A percentile compares a stretch with the other conserved stretches of the same genome.
Conservation (phyloP, 2,797 vertebrate genomes). For the Dipus sagitta region DNA sequence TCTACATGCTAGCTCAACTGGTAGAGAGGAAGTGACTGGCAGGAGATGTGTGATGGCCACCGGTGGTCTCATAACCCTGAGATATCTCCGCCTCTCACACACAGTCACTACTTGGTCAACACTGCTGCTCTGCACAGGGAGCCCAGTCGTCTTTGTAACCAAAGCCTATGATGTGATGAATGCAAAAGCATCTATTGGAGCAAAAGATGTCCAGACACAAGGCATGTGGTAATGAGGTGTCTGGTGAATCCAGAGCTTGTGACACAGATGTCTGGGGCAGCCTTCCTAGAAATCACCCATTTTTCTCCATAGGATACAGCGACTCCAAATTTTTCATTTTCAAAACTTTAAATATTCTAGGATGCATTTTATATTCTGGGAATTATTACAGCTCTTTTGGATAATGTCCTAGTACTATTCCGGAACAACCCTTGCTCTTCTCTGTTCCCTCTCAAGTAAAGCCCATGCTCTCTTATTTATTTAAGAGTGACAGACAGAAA, state of each 20-base stretch:
- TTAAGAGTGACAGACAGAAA: too few species aligned
- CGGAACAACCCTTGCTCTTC: neutral
- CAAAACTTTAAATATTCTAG: slow-evolving; percentile 54
- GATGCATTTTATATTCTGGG: slow-evolving; percentile 40
- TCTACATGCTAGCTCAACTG: neutral
- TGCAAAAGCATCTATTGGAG: neutral
- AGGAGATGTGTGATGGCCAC: neutral
- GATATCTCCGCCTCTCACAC: neutral
- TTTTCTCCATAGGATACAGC: neutral
- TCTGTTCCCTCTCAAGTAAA: neutral
- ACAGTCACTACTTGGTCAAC: neutral
- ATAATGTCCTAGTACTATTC: slow-evolving; percentile 13
- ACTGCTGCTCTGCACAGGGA: neutral
- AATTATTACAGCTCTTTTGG: slow-evolving; percentile 55
- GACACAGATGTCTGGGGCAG: slow-evolving; percentile 16
- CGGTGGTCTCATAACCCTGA: neutral
- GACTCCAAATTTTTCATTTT: slow-evolving; percentile 28
- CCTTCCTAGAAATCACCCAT: slow-evolving; percentile 53
- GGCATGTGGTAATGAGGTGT: slow-evolving; percentile 7
- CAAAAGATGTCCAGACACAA: neutral
- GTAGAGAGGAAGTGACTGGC: neutral
- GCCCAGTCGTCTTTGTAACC: neutral
- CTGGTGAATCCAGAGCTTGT: slow-evolving; percentile 34
- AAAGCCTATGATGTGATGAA: neutral
- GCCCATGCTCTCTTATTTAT: too few species aligned